phyloP scores from a whole-genome alignment of 2,797 vertebrate genomes.

The Ctenosaura bakeri region DNA sequence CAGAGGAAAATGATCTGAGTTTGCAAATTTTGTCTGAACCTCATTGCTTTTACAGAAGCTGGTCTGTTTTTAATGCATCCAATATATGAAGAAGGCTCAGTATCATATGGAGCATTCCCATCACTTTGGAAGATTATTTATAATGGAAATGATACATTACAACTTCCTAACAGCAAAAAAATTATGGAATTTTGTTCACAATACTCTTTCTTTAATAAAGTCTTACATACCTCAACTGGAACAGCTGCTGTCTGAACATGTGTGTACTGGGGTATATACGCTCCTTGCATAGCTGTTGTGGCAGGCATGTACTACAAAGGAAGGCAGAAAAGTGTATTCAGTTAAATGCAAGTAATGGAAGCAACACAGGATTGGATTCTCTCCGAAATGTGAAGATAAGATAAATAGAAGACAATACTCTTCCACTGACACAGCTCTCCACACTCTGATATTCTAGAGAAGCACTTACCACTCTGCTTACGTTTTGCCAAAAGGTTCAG shows the following conservation, averaged over 20 bases:
- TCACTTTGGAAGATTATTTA: not conserved
- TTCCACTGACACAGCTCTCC: too few relatives aligned
- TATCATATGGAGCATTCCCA: not conserved
- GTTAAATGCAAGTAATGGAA: conserved; percentile 10
- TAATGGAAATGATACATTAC: conserved; percentile 22
- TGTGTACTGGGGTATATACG: conserved; percentile 94
- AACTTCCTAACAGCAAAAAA: not conserved
- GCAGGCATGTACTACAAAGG: conserved; percentile 92
- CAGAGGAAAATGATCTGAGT: not conserved
- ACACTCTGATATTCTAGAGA: too few relatives aligned
- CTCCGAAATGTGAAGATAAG: not conserved
- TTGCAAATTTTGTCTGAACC: not conserved
- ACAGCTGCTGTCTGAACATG: conserved; percentile 91
- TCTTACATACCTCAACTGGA: conserved; percentile 90
- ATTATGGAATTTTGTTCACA: not conserved
- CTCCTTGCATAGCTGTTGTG: conserved; percentile 94
- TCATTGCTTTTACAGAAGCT: not conserved
- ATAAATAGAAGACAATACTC: not conserved
- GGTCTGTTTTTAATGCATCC: not conserved
- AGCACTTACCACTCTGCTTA: not conserved
- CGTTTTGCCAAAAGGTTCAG: not conserved
- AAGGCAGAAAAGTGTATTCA: conserved; percentile 51
- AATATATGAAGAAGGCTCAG: not conserved
- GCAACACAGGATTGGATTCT: not conserved
- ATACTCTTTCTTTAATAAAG: not conserved